Conservation (phyloP, 2,888 invertebrate species). For the Hedychridium roseum region DNA sequence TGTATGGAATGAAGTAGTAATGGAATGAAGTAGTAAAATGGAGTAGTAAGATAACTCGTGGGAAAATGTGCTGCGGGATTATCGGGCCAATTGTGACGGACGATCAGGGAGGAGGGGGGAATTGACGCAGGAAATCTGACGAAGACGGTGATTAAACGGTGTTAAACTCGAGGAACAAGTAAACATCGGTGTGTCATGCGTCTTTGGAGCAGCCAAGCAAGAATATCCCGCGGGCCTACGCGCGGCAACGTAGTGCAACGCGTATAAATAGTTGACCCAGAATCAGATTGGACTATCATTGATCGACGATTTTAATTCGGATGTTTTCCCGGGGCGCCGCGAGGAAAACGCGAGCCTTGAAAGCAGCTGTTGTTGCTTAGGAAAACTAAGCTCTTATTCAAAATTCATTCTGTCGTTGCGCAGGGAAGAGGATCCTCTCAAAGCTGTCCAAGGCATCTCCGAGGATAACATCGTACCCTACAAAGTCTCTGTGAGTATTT, state of each 20-base stretch:
- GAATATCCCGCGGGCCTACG: constrained; percentile 39
- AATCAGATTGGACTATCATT: constrained; percentile 50
- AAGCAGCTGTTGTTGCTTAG: background rate
- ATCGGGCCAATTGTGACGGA: too few relatives aligned
- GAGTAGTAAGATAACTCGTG: too few relatives aligned
- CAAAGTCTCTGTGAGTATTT: constrained; percentile 56
- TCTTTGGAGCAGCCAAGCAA: constrained; percentile 24
- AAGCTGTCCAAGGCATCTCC: constrained; percentile 50
- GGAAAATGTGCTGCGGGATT: too few relatives aligned
- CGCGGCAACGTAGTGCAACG: constrained; percentile 44
- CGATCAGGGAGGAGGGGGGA: too few relatives aligned
- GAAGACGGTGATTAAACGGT: background rate
- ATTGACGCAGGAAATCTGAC: background rate
- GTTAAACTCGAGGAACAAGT: background rate
- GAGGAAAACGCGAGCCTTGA: background rate
- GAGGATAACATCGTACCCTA: constrained; percentile 60
- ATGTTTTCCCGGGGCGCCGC: constrained; percentile 31
- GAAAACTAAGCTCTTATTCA: constrained; percentile 15
- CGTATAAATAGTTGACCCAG: constrained; percentile 55
- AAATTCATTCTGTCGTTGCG: constrained; percentile 3
- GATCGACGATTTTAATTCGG: constrained; percentile 47
- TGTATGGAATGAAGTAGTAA: too few relatives aligned
- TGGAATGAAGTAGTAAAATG: too few relatives aligned
- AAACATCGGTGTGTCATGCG: too few relatives aligned
- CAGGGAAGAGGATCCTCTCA: constrained; percentile 54